Base-by-base conservation (phyloP, 1,140 invertebrate genomes). In the Drosophila azteca region DNA sequence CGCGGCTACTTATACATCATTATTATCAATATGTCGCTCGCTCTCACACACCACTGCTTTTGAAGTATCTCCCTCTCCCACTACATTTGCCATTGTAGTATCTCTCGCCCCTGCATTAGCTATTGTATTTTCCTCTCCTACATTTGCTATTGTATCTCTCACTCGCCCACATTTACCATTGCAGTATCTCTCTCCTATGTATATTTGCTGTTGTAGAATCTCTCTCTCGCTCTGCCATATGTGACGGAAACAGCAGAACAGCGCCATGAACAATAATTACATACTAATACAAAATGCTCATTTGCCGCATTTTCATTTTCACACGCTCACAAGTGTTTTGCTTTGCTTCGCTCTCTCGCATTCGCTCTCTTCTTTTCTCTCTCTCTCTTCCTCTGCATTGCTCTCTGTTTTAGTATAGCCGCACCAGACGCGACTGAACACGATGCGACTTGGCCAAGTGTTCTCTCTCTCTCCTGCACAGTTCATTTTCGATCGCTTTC, bases 281-380 rank as follows among this genome's bases (percentile, higher is more conserved):
- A 84, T 70, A 85, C 81, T 77, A 70, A 87, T 87, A 81, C 77
- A 81, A 85, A 87, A 74, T 87, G 82, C 81, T 84, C 77, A 81
- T 87, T 85, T 85, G 81, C 82, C 74, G 78, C 81, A 85, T 87
- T 87, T 82, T 81, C 54, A 82, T 82, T 82, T 85, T 85, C 82
- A 87, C 81, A 85, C 81, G 78, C 81, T 87, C 82, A 70, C 82
- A 84, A 87, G 81, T 87, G 31, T 80, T 80, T 77, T 17, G 20
- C 31, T 48, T 46, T 35, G 41, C 54, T 57, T 31, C 15, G 31
- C 69, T 49, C 44, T 53, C 51, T 22, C 50, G 51, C 11, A 45
- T 17, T 66, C 20, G 13, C 15, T 53, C 5, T 54, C 58, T 39
- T 11, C 22, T 15, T 54, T 43, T 49, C 48, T 55, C 46, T 31